Evolutionary conservation across 2,113 vertebrate species (phyloP).

Genomic region (Campylorhamphus procurvoides): DNA sequence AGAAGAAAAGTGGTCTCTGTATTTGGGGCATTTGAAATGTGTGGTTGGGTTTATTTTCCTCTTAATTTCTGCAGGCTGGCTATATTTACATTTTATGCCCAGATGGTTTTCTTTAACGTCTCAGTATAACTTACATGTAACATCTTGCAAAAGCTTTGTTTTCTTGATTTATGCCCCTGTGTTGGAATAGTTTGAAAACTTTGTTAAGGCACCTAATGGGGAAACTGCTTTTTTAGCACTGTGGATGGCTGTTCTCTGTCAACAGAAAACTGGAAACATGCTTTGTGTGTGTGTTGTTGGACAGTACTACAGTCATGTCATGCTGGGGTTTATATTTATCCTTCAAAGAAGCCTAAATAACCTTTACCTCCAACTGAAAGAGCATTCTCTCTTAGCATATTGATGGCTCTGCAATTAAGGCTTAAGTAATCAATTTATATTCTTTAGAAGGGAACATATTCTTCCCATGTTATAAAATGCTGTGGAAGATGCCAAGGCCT

Average conservation of each 20-base stretch:
- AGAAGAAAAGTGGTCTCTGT: neutral
- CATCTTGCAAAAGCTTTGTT: constrained; percentile 29
- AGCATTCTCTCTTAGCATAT: neutral
- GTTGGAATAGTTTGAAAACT: constrained; percentile 47
- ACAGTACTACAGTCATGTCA: neutral
- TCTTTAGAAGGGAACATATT: neutral
- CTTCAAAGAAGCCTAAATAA: neutral
- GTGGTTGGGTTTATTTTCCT: constrained; percentile 36
- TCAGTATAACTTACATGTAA: constrained; percentile 10
- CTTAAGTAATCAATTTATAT: neutral
- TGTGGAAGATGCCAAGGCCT: neutral
- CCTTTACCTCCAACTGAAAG: neutral
- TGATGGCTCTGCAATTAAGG: neutral
- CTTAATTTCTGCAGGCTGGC: constrained; percentile 4
- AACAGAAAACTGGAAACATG: neutral
- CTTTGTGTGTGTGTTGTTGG: neutral
- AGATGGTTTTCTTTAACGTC: constrained; percentile 64
- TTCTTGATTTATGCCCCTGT: constrained; percentile 59
- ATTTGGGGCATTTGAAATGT: neutral
- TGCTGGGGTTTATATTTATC: neutral
- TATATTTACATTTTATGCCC: constrained; percentile 53
- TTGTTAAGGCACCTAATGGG: constrained; percentile 19
- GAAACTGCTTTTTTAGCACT: neutral
- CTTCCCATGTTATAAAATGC: neutral
- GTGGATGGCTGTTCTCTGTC: constrained; percentile 38